These are phyloP conservation scores for Cataglyphis rosenhaueri DNA, from an alignment of 2,888 invertebrate genomes.

Conservation along the genomic window DNA sequence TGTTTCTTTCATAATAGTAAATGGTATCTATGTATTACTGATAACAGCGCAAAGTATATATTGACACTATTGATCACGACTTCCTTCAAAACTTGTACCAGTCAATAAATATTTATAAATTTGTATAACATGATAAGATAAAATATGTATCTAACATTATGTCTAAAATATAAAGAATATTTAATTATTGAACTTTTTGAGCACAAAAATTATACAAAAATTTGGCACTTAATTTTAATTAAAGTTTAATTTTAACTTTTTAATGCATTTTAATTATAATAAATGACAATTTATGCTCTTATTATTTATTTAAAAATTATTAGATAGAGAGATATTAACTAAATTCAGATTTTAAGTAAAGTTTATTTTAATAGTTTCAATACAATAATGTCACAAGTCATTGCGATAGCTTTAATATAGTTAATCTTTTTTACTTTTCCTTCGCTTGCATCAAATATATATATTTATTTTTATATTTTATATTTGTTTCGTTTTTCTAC, in stretches of 20 bases:
- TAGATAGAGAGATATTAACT: neutral
- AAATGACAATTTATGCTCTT: neutral
- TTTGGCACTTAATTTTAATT: neutral
- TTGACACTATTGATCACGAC: neutral
- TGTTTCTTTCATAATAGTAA: neutral
- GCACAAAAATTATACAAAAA: neutral
- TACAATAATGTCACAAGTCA: neutral
- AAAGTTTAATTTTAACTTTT: neutral
- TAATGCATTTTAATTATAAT: neutral
- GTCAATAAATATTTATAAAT: slow-evolving; percentile 25
- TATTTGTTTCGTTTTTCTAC: neutral
- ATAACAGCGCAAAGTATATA: neutral
- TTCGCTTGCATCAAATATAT: neutral
- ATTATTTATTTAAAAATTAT: neutral
- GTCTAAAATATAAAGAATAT: neutral
- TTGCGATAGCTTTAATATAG: neutral
- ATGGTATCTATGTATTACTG: neutral
- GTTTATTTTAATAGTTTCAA: neutral
- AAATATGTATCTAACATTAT: neutral
- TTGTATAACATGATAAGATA: slow-evolving; percentile 1
- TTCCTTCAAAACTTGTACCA: neutral
- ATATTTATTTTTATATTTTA: neutral
- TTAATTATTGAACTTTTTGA: neutral
- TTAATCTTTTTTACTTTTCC: neutral
- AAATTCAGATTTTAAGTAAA: neutral